Evolutionary conservation across 2,888 invertebrate species (phyloP).

Genomic region (Elysia crispata): DNA sequence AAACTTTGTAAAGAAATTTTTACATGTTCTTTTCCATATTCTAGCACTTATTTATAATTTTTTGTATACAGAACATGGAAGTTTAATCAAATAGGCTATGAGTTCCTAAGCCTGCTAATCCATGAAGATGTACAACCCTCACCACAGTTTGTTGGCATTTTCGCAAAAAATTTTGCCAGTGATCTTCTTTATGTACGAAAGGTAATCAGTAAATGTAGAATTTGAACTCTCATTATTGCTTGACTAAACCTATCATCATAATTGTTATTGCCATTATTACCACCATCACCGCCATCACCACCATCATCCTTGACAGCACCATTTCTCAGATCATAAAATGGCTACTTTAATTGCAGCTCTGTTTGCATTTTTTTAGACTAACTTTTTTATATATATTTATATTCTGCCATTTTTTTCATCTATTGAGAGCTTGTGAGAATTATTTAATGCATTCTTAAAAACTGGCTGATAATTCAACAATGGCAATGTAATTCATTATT

Average conservation of each 20-base stretch:
- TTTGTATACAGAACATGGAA: constrained; percentile 86
- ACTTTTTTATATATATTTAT: neutral
- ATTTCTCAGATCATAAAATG: neutral
- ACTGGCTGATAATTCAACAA: no score
- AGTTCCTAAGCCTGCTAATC: constrained; percentile 85
- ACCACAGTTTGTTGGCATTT: constrained; percentile 82
- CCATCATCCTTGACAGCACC: neutral
- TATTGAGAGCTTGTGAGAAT: neutral
- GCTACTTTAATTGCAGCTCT: neutral
- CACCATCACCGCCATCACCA: neutral
- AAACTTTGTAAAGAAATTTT: no score
- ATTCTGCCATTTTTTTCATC: neutral
- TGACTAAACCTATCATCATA: neutral
- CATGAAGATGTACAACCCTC: constrained; percentile 85
- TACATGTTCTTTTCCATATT: no score
- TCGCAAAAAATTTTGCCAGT: constrained; percentile 84
- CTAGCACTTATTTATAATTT: constrained; percentile 60
- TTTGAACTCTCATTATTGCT: no score
- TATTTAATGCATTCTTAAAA: no score
- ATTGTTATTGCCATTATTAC: neutral
- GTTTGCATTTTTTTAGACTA: neutral
- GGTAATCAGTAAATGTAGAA: constrained; percentile 62
- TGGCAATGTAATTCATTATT: no score
- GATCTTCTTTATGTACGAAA: constrained; percentile 90
- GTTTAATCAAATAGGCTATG: constrained; percentile 86